Evolutionary conservation across 2,113 vertebrate species (phyloP).

Genomic region (Panthera uncia): DNA sequence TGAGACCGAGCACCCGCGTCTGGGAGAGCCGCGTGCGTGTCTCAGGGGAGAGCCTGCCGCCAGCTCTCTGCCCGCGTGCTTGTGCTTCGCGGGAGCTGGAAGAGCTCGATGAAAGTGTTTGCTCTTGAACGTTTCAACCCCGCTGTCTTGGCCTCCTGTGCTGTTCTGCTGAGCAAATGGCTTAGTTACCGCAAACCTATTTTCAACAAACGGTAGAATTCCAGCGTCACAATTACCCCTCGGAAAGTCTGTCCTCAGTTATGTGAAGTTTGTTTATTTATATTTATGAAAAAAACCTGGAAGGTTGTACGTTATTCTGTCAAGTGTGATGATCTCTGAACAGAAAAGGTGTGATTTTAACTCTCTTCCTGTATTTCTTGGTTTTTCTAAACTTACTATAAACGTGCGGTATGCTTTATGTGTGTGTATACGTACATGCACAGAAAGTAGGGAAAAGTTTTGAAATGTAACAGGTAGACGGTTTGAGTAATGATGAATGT

Average conservation of each 20-base stretch:
- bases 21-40: neutral
- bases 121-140: neutral
- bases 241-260: too few relatives aligned
- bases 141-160: neutral
- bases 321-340: neutral
- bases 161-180: too few relatives aligned
- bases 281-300: too few relatives aligned
- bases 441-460: neutral
- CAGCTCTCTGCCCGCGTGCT: accelerated
- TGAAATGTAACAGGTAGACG: accelerated
- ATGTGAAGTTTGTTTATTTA: accelerated
- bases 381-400: neutral
- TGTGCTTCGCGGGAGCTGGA: neutral
- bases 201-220: neutral
- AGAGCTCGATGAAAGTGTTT: neutral
- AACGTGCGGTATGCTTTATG: accelerated
- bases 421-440: accelerated
- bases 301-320: accelerated
- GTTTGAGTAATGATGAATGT: neutral
- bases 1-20: neutral
- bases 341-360: neutral
- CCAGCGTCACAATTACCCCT: neutral
- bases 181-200: accelerated
- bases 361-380: neutral
- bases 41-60: neutral